Evolutionary conservation across 2,888 invertebrate species (phyloP).

Genomic region (Hesperia comma): DNA sequence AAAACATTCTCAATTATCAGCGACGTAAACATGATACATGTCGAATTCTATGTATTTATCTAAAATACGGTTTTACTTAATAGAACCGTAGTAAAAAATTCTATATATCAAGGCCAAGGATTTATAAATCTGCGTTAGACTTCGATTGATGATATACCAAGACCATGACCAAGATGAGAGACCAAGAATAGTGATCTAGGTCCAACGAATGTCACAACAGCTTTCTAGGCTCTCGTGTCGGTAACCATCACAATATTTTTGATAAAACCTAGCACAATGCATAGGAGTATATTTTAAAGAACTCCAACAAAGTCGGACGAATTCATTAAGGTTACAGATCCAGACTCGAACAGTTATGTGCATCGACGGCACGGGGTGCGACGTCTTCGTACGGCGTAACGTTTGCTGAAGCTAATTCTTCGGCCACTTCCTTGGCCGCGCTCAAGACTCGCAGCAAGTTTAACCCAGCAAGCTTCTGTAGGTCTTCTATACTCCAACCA

Average conservation of each 20-base stretch:
- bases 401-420: constrained; percentile 87
- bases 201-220: neutral
- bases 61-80: neutral
- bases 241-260: neutral
- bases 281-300: neutral
- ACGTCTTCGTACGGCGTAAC: constrained; percentile 90
- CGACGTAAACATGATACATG: constrained; percentile 8
- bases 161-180: no score
- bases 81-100: constrained; percentile 11
- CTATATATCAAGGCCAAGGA: constrained; percentile 3
- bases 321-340: constrained; percentile 64
- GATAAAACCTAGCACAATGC: neutral
- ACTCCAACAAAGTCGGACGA: neutral
- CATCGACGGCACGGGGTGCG: constrained; percentile 83
- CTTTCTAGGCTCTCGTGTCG: neutral
- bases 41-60: neutral
- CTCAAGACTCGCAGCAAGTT: constrained; percentile 89
- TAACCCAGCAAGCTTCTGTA: constrained; percentile 90
- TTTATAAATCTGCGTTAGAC: neutral
- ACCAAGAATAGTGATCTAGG: neutral
- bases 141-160: neutral
- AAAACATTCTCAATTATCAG: constrained; percentile 4
- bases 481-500: constrained; percentile 91
- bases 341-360: constrained; percentile 86
- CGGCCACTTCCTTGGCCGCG: constrained; percentile 89